These are phyloP conservation scores for Cephus rjabovi DNA, from an alignment of 2,888 invertebrate genomes.

Conservation along the genomic window DNA sequence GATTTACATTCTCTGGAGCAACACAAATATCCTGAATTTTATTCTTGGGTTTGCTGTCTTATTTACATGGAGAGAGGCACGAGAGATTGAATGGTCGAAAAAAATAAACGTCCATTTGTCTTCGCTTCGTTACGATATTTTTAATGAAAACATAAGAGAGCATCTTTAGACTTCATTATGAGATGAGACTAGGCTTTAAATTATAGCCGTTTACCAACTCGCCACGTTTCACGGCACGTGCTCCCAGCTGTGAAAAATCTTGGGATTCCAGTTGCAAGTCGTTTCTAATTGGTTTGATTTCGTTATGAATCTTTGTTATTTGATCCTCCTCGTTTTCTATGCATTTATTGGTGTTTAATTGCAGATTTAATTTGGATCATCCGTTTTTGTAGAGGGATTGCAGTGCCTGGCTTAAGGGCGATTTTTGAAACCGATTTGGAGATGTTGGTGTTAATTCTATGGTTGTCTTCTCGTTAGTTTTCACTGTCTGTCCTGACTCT, in stretches of 20 bases:
- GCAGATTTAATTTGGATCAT: background rate
- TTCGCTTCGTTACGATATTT: background rate
- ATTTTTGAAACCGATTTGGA: too few species aligned
- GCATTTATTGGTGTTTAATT: background rate
- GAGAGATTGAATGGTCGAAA: background rate
- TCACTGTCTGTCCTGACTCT: background rate
- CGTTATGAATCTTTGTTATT: background rate
- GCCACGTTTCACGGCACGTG: background rate
- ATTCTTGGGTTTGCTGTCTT: background rate
- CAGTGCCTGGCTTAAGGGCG: too few species aligned
- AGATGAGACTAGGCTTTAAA: background rate
- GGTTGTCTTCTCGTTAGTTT: background rate
- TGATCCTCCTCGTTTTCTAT: background rate
- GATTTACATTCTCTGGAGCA: constrained; percentile 12
- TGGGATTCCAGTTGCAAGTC: background rate
- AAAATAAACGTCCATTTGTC: background rate
- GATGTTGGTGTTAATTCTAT: background rate
- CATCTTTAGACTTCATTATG: background rate
- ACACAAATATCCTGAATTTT: background rate
- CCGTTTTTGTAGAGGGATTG: background rate
- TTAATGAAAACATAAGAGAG: background rate
- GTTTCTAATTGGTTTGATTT: background rate
- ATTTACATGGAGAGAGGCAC: background rate
- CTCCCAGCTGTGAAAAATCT: background rate
- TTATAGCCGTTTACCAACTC: background rate